A percentile compares a stretch with the other conserved stretches of the same genome.
Evolutionary conservation across 2,113 vertebrate genomes (phyloP).

Genomic region (Tiliqua scincoides): DNA sequence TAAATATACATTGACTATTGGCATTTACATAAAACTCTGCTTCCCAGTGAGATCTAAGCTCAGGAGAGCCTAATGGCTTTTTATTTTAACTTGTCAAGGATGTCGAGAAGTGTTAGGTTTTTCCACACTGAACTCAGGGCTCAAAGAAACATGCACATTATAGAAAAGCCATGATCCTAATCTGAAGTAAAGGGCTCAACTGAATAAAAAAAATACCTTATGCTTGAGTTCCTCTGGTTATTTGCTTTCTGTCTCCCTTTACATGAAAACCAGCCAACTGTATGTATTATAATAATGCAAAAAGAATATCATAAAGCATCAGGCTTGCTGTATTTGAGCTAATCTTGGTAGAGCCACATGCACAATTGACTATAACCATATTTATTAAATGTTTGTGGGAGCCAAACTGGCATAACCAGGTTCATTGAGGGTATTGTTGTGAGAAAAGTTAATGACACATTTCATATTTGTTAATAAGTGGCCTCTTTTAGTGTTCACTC

Average conservation of each 20-base stretch:
- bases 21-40: slow-evolving; percentile 44
- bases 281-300: slow-evolving; percentile 55
- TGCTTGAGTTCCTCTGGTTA: slow-evolving; percentile 66
- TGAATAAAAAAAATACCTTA: slow-evolving; percentile 73
- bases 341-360: slow-evolving; percentile 26
- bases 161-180: slow-evolving; percentile 72
- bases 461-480: slow-evolving; percentile 31
- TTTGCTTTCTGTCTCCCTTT: slow-evolving; percentile 43
- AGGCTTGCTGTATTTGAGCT: slow-evolving; percentile 35
- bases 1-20: not conserved
- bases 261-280: slow-evolving; percentile 53
- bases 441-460: slow-evolving; percentile 27
- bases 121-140: slow-evolving; percentile 54
- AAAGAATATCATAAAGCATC: slow-evolving; percentile 8
- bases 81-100: slow-evolving; percentile 60
- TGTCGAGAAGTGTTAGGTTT: slow-evolving; percentile 62
- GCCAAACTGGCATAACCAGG: slow-evolving; percentile 32
- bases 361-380: slow-evolving; percentile 32
- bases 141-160: slow-evolving; percentile 59
- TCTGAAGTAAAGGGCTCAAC: slow-evolving; percentile 71
- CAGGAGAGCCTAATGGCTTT: slow-evolving; percentile 53
- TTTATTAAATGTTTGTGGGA: not conserved
- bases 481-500: slow-evolving; percentile 35
- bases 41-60: slow-evolving; percentile 56
- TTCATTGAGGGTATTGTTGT: not conserved